Evolutionary conservation across 2,797 vertebrate species (phyloP).

Genomic region (Eremophila alpestris): DNA sequence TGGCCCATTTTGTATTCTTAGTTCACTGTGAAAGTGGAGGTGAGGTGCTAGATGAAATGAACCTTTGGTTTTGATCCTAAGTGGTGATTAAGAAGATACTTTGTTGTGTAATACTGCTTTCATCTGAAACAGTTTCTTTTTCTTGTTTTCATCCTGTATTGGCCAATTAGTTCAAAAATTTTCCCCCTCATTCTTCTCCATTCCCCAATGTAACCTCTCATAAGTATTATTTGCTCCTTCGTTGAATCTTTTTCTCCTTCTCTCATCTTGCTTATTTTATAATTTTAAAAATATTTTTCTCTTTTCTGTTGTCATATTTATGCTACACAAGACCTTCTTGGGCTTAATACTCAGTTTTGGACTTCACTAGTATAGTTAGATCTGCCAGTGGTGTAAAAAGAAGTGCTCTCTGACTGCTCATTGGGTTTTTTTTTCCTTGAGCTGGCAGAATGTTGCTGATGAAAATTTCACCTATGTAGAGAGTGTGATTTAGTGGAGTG

Average conservation of each 20-base stretch:
- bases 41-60: background rate
- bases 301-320: background rate
- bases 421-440: background rate
- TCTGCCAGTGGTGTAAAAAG: background rate
- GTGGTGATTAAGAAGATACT: background rate
- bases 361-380: background rate
- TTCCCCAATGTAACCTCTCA: fast-evolving
- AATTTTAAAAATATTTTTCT: fast-evolving
- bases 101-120: background rate
- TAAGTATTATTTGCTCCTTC: background rate
- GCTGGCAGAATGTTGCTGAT: background rate
- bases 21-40: background rate
- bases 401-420: background rate
- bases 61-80: background rate
- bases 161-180: background rate
- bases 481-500: background rate
- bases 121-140: background rate
- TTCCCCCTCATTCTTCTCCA: background rate
- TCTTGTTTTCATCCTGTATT: background rate
- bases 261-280: background rate
- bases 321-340: background rate
- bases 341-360: background rate
- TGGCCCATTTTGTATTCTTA: background rate
- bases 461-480: background rate
- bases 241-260: background rate